Conservation (phyloP, 2,113 vertebrate genomes). For the Egretta garzetta region DNA sequence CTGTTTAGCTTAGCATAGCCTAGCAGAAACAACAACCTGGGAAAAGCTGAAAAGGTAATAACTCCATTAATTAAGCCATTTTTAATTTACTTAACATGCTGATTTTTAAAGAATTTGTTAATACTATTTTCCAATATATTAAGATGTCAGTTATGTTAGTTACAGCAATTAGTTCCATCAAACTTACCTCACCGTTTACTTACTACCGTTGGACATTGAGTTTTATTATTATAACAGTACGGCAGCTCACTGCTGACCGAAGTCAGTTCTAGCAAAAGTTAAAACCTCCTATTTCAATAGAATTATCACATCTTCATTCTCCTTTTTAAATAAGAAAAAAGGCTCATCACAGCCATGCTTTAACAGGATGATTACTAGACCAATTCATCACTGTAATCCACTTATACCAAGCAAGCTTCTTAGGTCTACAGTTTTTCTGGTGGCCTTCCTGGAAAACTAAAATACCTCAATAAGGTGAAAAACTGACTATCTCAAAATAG, state of each 20-base stretch:
- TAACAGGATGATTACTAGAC: neutral
- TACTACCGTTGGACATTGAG: neutral
- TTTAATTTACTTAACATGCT: neutral
- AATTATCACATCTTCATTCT: neutral
- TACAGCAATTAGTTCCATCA: neutral
- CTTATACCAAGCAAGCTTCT: neutral
- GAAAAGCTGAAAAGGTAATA: neutral
- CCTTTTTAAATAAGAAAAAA: neutral
- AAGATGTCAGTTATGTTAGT: neutral
- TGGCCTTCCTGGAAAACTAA: neutral
- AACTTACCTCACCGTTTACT: neutral
- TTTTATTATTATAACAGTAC: neutral
- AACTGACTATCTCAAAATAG: neutral
- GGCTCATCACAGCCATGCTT: neutral
- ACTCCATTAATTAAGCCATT: neutral
- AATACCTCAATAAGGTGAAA: neutral
- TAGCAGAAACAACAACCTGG: neutral
- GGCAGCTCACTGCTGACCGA: neutral
- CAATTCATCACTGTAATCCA: neutral
- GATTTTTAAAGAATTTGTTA: neutral
- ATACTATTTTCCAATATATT: neutral
- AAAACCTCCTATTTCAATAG: neutral
- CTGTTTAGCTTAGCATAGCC: neutral
- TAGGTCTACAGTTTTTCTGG: neutral
- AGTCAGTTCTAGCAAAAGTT: neutral